Evolutionary conservation across 2,888 invertebrate species (phyloP), one percentile per base, ranked within the genome.

Genomic region (Choreutis nemorana): DNA sequence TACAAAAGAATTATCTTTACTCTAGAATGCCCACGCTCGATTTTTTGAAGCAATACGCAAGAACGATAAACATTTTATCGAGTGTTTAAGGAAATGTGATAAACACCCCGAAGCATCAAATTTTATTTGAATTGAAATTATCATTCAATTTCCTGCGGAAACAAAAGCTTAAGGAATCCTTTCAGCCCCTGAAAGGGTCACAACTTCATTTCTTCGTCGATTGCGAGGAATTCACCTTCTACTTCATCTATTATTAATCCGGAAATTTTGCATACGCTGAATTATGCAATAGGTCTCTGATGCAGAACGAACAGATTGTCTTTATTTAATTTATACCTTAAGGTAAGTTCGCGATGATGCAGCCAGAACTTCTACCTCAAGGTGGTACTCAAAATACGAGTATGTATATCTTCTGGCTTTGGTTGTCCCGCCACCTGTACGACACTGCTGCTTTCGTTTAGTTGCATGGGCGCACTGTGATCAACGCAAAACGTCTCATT

Each of bases 191-290:
- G 57, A 60, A 63, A 63, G 57, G 60, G 57, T 60, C 50, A 48
- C 49, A 59, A 44, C 51, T 62, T 50, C 49, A 56, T 59, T 59
- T 46, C 41, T 58, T 44, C 43, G 45, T 44, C 55, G 52, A 58
- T 59, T 54, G 49, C 52, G 48, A 58, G 53, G 46, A 59, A 55
- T 60, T 51, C 51, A 64, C 58, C 62, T 64, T 62, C 48, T 52
- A 52, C 50, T 55, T 59, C 59, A 61, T 67, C 63, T 68, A 66
- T 62, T 65, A 70, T 68, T 65, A 65, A 67, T 65, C 56, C 47
- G 36, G 43, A 50, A 45, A 58, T 61, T 70, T 70, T 61, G 67
- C 67, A 68, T 68, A 62, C 55, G 52, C 47, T 72, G 68, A 71
- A 71, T 71, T 57, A 70, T 71, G 61, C 60, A 72, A 48, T 40